These are phyloP conservation scores for Sardinella longiceps DNA, from an alignment of 2,797 vertebrate genomes.

Conservation along the genomic window DNA sequence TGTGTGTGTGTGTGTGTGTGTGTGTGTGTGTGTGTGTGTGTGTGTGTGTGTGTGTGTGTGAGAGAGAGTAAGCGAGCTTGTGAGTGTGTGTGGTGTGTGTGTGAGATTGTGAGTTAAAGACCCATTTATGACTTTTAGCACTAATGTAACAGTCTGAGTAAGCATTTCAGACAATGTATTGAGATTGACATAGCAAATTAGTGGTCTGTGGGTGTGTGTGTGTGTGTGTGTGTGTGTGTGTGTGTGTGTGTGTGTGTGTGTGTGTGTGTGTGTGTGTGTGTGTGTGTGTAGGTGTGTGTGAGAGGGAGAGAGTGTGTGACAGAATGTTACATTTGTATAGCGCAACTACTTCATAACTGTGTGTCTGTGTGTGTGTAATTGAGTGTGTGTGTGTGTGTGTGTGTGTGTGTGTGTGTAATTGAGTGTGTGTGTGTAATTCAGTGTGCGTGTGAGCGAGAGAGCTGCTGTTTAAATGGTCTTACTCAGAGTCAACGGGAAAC, in stretches of 20 bases:
- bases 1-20: too few species aligned
- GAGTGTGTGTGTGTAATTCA: not conserved
- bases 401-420: slow-evolving; percentile 3
- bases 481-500: slow-evolving; percentile 51
- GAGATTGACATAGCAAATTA: too few species aligned
- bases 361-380: too few species aligned
- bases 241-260: not conserved
- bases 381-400: too few species aligned
- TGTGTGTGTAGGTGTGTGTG: too few species aligned
- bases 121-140: not conserved
- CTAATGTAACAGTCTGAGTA: not conserved
- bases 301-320: too few species aligned
- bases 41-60: too few species aligned
- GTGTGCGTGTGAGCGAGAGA: slow-evolving; percentile 34
- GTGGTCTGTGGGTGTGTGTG: not conserved
- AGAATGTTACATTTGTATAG: too few species aligned
- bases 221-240: not conserved
- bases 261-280: not conserved
- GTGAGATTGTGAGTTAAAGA: not conserved
- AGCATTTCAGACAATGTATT: not conserved
- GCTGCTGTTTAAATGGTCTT: slow-evolving; percentile 41
- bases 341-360: too few species aligned
- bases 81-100: not conserved
- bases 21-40: too few species aligned
- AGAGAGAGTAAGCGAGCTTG: too few species aligned